Evolutionary conservation across 2,888 invertebrate genomes (phyloP).

Genomic region (Andrena hattorfiana): DNA sequence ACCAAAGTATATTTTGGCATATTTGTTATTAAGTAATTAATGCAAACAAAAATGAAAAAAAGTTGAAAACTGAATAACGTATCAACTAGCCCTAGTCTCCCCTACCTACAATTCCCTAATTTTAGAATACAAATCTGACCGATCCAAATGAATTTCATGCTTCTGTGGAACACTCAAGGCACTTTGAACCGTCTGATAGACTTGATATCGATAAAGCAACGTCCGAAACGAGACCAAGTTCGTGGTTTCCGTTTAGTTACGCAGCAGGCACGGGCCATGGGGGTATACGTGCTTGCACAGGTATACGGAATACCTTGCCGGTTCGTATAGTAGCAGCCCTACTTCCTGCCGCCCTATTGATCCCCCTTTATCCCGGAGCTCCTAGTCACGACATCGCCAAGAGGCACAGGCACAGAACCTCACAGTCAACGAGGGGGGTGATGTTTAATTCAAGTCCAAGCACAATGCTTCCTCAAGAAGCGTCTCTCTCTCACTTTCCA

Average conservation of each 20-base stretch:
- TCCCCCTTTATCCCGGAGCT: conserved; percentile 74
- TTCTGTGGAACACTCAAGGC: no score
- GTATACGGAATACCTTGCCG: conserved; percentile 70
- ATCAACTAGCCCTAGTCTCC: no score
- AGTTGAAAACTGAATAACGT: no score
- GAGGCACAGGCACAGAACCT: conserved; percentile 72
- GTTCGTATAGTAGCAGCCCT: conserved; percentile 75
- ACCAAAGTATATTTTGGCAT: no score
- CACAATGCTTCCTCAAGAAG: conserved; percentile 76
- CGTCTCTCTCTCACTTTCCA: conserved; percentile 67
- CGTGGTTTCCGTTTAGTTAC: conserved; percentile 68
- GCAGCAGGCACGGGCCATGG: conserved; percentile 59
- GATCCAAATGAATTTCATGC: no score
- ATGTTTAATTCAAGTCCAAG: conserved; percentile 78
- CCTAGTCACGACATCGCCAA: conserved; percentile 77
- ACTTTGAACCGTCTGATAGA: background rate
- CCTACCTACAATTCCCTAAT: no score
- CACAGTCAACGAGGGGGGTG: conserved; percentile 72
- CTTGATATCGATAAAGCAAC: conserved; percentile 34
- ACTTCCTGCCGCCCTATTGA: conserved; percentile 75
- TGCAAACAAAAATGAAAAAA: no score
- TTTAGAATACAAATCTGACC: no score
- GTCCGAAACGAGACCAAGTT: conserved; percentile 47
- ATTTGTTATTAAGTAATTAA: no score
- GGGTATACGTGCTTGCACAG: conserved; percentile 64